phyloP scores from a whole-genome alignment of 1,140 invertebrate species.

The Neodiprion lecontei region DNA sequence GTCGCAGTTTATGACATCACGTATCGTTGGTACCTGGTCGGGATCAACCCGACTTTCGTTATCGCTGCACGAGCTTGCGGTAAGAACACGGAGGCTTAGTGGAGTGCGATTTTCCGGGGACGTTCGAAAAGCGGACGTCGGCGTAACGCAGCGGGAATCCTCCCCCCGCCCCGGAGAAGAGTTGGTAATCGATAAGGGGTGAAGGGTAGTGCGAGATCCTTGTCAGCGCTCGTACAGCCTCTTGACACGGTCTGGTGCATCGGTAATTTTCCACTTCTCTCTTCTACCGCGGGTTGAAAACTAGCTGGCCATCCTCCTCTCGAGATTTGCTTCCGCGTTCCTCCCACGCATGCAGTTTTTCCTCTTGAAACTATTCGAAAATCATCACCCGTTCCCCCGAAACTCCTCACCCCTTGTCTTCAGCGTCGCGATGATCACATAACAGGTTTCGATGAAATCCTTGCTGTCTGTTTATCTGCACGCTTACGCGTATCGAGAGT shows the following conservation, averaged over 20 bases:
- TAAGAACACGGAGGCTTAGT: no score
- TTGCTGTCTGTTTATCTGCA: no score
- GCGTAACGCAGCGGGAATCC: not conserved
- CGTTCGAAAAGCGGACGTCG: conserved; percentile 2
- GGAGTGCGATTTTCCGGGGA: not conserved
- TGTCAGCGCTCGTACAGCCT: conserved; percentile 3
- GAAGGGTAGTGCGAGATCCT: not conserved
- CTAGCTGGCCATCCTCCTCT: not conserved
- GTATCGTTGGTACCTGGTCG: no score
- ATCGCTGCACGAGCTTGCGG: no score
- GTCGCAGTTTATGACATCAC: no score
- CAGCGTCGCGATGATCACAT: not conserved
- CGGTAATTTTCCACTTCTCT: not conserved
- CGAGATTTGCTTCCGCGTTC: not conserved
- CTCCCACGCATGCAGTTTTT: not conserved
- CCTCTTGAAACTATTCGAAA: not conserved
- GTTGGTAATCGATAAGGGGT: not conserved
- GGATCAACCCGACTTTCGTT: no score
- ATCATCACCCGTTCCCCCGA: not conserved
- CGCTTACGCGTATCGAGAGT: no score
- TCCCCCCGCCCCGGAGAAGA: not conserved
- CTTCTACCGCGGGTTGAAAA: not conserved
- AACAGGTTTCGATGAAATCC: no score
- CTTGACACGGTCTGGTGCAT: conserved; percentile 3
- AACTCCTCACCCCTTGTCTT: not conserved